phyloP scores from a whole-genome alignment of 2,888 invertebrate species.

The Euplagia quadripunctaria region DNA sequence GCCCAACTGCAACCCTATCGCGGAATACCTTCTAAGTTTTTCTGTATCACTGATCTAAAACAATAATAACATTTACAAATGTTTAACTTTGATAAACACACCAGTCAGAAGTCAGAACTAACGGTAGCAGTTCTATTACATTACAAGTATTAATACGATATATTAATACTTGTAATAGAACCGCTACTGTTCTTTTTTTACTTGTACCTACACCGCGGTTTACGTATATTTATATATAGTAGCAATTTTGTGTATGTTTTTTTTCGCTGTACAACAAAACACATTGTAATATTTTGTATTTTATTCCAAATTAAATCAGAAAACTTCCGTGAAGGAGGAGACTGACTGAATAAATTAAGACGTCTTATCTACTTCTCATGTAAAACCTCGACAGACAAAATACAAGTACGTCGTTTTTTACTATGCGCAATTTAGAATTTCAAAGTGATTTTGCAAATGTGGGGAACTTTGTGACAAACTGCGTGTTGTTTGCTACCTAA shows the following conservation, averaged over 20 bases:
- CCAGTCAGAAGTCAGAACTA: too few species aligned
- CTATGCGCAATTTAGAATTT: background rate
- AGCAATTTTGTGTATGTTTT: background rate
- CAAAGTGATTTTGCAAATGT: background rate
- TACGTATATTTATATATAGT: background rate
- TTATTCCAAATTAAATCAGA: background rate
- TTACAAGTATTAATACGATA: too few species aligned
- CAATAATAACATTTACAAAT: too few species aligned
- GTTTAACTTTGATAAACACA: too few species aligned
- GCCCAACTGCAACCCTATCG: too few species aligned
- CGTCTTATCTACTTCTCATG: background rate
- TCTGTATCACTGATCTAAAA: too few species aligned
- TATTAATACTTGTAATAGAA: too few species aligned
- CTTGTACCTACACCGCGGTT: background rate
- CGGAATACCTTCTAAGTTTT: too few species aligned
- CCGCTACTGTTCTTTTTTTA: background rate
- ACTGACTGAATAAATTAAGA: background rate
- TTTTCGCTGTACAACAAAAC: background rate
- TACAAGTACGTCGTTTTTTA: background rate
- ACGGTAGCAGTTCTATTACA: too few species aligned
- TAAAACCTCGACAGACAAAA: background rate
- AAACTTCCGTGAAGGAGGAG: background rate
- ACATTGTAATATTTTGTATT: background rate
- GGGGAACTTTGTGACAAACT: slow-evolving; percentile 5
- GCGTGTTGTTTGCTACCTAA: slow-evolving; percentile 3